Percentiles rank a stretch among this genome's conserved stretches.
phyloP scores from a whole-genome alignment of 1,140 invertebrate genomes.

The Calycopis cecrops region DNA sequence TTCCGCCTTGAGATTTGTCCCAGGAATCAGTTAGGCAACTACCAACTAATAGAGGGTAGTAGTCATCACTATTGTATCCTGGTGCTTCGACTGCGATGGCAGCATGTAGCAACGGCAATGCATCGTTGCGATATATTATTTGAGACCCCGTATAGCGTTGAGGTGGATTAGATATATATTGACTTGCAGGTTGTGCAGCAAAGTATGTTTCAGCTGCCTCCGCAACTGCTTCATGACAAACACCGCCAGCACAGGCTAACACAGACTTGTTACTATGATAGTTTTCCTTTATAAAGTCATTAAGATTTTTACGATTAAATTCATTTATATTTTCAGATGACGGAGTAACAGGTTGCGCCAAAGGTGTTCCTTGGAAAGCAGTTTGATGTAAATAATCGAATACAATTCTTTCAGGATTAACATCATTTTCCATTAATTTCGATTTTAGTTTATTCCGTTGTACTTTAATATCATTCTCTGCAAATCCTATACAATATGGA shows the following conservation, averaged over 20 bases:
- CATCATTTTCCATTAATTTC: constrained; percentile 77
- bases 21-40: constrained; percentile 41
- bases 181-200: constrained; percentile 20
- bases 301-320: constrained; percentile 80
- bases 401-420: constrained; percentile 81
- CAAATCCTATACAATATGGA: constrained; percentile 80
- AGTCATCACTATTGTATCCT: constrained; percentile 37
- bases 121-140: constrained; percentile 79
- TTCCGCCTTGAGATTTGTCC: constrained; percentile 48
- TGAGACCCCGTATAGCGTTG: constrained; percentile 76
- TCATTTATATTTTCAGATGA: constrained; percentile 81
- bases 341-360: constrained; percentile 83
- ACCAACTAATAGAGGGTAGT: constrained; percentile 36
- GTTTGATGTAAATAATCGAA: constrained; percentile 86
- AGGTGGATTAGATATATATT: constrained; percentile 23
- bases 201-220: constrained; percentile 70
- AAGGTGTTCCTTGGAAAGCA: constrained; percentile 83
- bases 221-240: constrained; percentile 81
- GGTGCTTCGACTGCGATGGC: constrained; percentile 84
- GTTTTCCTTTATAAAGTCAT: constrained; percentile 85
- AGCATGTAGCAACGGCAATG: constrained; percentile 82
- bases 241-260: constrained; percentile 90
- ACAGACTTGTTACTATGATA: constrained; percentile 91
- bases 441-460: constrained; percentile 81
- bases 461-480: constrained; percentile 77